phyloP scores from a whole-genome alignment of 64 coral and sea anemone genomes.

The Platygyra sinensis region DNA sequence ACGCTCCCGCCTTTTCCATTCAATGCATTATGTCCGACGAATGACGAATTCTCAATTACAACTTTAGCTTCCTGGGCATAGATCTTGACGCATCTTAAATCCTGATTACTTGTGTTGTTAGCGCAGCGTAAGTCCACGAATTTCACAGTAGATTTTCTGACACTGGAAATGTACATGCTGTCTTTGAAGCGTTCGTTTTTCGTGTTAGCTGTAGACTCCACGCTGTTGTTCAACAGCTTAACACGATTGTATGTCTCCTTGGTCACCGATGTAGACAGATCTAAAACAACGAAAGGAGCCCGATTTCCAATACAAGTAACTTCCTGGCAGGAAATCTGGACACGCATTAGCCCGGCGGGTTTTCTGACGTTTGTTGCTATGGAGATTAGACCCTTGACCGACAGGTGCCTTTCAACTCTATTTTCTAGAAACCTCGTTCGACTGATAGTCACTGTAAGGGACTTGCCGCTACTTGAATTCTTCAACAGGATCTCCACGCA shows the following conservation, averaged over 20 bases:
- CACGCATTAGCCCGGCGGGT: background rate
- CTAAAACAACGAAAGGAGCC: constrained; percentile 5
- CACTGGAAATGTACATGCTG: constrained; percentile 6
- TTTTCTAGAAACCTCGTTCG: constrained; percentile 10
- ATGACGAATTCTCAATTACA: constrained; percentile 3
- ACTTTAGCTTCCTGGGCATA: background rate
- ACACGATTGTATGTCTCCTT: constrained; percentile 17
- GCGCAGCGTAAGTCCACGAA: background rate
- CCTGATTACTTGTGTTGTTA: constrained; percentile 19
- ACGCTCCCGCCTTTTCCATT: constrained; percentile 13
- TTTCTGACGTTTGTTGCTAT: background rate
- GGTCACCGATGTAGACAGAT: background rate
- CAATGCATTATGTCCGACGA: background rate
- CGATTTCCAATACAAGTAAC: background rate
- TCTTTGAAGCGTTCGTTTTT: constrained; percentile 4
- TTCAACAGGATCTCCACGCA: constrained; percentile 1
- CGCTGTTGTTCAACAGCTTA: background rate
- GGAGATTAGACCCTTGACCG: background rate
- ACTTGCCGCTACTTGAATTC: background rate
- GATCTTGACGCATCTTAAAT: constrained; percentile 31
- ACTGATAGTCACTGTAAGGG: background rate
- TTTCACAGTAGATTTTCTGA: background rate
- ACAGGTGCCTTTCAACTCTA: background rate
- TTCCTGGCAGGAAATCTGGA: background rate
- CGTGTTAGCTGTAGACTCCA: background rate